These are phyloP conservation scores for Toxotes jaculatrix DNA, from an alignment of 2,113 vertebrate species.

Conservation along the genomic window DNA sequence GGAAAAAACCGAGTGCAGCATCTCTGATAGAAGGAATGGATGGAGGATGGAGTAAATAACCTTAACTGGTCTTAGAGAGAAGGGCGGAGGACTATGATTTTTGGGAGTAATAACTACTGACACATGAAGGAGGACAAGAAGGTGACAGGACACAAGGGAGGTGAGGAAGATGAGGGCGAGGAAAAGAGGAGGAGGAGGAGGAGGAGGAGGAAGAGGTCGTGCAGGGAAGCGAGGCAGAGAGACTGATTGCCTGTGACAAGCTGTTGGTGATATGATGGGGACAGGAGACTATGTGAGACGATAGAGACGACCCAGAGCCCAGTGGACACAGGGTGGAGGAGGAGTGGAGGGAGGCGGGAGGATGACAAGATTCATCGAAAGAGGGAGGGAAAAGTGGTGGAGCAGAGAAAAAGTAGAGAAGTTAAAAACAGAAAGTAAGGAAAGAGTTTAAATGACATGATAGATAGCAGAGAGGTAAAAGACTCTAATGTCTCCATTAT, in stretches of 20 bases:
- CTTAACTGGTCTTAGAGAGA: conserved; percentile 29
- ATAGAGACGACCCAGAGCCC: conserved; percentile 54
- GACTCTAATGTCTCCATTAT: conserved; percentile 75
- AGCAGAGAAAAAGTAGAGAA: conserved; percentile 3
- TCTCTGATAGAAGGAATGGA: not conserved
- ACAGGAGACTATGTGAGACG: conserved; percentile 64
- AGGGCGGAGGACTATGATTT: conserved; percentile 29
- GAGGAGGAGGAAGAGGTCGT: conserved; percentile 23
- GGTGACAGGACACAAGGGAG: conserved; percentile 63
- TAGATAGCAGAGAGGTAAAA: conserved; percentile 65
- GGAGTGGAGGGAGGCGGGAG: conserved; percentile 19
- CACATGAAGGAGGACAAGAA: conserved; percentile 69
- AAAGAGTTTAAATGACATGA: conserved; percentile 68
- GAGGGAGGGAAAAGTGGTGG: not conserved
- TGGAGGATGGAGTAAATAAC: conserved; percentile 30
- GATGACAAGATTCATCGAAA: conserved; percentile 5
- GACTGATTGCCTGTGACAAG: conserved; percentile 83
- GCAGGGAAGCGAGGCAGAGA: conserved; percentile 54
- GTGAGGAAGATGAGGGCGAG: conserved; percentile 55
- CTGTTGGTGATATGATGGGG: conserved; percentile 80
- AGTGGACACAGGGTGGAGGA: conserved; percentile 36
- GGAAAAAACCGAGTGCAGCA: not conserved
- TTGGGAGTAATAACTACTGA: conserved; percentile 72
- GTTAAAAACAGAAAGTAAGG: conserved; percentile 68
- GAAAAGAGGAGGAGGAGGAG: conserved; percentile 38